These are phyloP conservation scores for Mythimna loreyi DNA, from an alignment of 2,888 invertebrate genomes.

Conservation along the genomic window DNA sequence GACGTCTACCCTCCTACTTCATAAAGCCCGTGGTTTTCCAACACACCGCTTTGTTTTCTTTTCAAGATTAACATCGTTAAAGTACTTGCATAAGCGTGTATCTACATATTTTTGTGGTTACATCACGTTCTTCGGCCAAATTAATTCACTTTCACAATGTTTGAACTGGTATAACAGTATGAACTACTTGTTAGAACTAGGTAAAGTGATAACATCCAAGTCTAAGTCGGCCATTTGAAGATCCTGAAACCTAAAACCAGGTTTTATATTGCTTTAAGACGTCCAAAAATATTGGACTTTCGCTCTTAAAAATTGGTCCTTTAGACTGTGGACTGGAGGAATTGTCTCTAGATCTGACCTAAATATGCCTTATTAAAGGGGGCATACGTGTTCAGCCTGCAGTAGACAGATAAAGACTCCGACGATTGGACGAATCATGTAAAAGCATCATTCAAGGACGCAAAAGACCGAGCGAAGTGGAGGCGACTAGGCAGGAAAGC, in stretches of 20 bases:
- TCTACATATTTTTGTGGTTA: slow-evolving; percentile 46
- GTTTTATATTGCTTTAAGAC: not conserved
- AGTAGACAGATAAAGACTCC: not conserved
- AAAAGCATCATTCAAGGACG: not conserved
- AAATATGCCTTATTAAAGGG: not conserved
- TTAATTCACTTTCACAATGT: slow-evolving; percentile 53
- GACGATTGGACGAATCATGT: not conserved
- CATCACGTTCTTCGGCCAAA: slow-evolving; percentile 41
- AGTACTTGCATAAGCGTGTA: slow-evolving; percentile 38
- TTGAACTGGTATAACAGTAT: slow-evolving; percentile 11
- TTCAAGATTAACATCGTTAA: slow-evolving; percentile 39
- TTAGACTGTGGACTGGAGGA: not conserved
- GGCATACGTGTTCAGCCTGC: not conserved
- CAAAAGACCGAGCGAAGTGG: too few species aligned
- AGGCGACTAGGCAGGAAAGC: too few species aligned
- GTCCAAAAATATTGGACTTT: not conserved
- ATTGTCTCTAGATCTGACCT: not conserved
- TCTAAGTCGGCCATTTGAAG: not conserved
- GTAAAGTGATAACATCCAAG: slow-evolving; percentile 6
- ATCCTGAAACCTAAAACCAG: not conserved
- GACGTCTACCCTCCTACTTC: not conserved
- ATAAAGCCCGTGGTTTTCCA: slow-evolving; percentile 18
- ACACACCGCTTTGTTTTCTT: slow-evolving; percentile 34
- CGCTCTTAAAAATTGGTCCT: not conserved
- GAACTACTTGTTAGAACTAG: slow-evolving; percentile 28